Evolutionary conservation across 2,113 vertebrate species (phyloP).

Genomic region (Myiozetetes cayanensis): DNA sequence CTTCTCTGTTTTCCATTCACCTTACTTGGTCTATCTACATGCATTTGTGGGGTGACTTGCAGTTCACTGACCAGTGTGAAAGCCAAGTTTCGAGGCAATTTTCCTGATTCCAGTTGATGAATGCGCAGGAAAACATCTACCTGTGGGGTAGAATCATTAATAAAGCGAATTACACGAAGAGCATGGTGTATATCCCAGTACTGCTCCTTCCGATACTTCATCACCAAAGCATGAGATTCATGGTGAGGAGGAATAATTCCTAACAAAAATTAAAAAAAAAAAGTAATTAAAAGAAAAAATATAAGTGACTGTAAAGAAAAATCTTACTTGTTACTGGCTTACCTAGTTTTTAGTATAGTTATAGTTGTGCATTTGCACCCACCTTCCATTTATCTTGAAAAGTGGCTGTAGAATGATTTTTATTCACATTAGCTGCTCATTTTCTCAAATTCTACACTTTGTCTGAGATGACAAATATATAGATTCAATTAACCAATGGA

Average conservation of each 20-base stretch:
- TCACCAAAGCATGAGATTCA: constrained; percentile 88
- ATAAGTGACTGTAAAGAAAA: background rate
- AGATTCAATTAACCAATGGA: background rate
- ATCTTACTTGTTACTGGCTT: background rate
- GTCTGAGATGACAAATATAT: background rate
- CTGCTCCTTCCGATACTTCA: constrained; percentile 85
- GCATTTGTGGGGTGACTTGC: background rate
- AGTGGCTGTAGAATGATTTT: background rate
- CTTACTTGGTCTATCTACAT: background rate
- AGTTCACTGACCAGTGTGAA: constrained; percentile 78
- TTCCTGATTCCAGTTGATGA: constrained; percentile 89
- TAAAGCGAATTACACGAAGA: constrained; percentile 84
- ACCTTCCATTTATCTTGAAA: background rate
- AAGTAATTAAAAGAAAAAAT: background rate
- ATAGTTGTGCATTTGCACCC: background rate
- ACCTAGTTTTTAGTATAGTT: background rate
- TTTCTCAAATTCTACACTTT: background rate
- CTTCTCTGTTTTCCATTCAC: background rate
- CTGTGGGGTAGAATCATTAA: constrained; percentile 79
- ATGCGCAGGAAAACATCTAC: constrained; percentile 88
- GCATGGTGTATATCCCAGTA: constrained; percentile 86
- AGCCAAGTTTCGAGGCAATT: constrained; percentile 82
- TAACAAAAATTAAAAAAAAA: constrained; percentile 1
- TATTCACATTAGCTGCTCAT: background rate
- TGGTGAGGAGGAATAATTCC: constrained; percentile 93